Conservation (phyloP, 2,113 vertebrate species). For the Silurus meridionalis region DNA sequence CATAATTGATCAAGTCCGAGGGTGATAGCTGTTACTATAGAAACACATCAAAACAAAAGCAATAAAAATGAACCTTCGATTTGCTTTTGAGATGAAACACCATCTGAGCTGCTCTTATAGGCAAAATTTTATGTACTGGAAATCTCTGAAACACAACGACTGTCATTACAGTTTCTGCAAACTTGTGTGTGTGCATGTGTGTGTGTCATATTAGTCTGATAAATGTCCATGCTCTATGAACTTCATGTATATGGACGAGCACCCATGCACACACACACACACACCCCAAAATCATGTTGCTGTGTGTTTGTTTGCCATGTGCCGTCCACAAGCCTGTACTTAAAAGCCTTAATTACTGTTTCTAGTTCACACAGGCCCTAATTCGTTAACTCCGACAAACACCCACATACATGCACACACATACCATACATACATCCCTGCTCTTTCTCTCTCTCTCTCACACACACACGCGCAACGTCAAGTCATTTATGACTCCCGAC, state of each 20-base stretch:
- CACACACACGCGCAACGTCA: neutral
- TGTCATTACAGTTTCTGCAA: neutral
- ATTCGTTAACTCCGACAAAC: slow-evolving; percentile 43
- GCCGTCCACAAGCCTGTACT: slow-evolving; percentile 20
- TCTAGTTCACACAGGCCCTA: slow-evolving; percentile 41
- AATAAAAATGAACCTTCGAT: neutral
- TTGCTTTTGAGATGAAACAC: neutral
- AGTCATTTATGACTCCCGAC: neutral
- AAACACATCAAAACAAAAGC: neutral
- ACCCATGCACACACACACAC: slow-evolving; percentile 18
- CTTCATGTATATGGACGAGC: neutral
- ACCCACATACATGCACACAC: neutral
- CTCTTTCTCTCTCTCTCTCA: neutral
- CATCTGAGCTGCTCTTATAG: neutral
- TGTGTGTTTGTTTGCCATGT: slow-evolving; percentile 16
- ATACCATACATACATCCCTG: neutral
- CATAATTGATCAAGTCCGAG: neutral
- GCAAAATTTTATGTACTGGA: neutral
- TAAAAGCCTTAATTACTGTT: slow-evolving; percentile 54
- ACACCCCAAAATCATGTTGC: neutral
- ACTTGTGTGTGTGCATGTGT: neutral
- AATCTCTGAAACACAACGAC: neutral
- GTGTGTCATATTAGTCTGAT: neutral
- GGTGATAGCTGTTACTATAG: neutral
- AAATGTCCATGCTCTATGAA: too few species aligned